Conservation (phyloP, 2,113 vertebrate species). For the Oryzias javanicus region DNA sequence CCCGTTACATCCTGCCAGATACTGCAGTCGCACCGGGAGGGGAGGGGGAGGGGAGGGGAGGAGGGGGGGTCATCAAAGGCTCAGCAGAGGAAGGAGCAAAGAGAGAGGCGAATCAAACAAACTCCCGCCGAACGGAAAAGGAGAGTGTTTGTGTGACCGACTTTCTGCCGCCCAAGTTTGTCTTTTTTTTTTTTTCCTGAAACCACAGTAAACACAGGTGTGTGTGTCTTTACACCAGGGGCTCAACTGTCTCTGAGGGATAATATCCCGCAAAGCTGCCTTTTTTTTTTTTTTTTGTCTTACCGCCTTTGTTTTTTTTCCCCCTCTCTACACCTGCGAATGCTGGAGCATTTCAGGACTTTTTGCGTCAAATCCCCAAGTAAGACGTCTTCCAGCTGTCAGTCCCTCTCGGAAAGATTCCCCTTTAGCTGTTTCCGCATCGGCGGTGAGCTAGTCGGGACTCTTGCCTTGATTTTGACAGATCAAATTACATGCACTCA, state of each 20-base stretch:
- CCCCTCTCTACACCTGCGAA: conserved; percentile 40
- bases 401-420: conserved; percentile 4
- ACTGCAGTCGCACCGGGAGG: conserved; percentile 19
- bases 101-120: conserved; percentile 42
- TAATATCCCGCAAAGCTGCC: conserved; percentile 31
- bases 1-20: conserved; percentile 9
- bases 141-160: conserved; percentile 27
- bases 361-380: conserved; percentile 17
- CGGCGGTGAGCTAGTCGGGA: neutral
- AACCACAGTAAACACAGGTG: conserved; percentile 56
- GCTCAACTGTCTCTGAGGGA: conserved; percentile 2
- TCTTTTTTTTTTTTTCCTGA: conserved; percentile 20
- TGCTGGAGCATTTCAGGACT: neutral
- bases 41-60: no score
- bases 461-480: neutral
- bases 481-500: neutral
- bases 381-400: conserved; percentile 60
- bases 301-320: conserved; percentile 12
- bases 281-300: conserved; percentile 36
- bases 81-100: conserved; percentile 10
- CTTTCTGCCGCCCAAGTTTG: conserved; percentile 35
- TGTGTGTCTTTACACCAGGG: conserved; percentile 21
- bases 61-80: conserved; percentile 50
- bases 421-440: conserved; percentile 50
- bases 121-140: conserved; percentile 20